phyloP scores from a whole-genome alignment of 2,888 invertebrate species.

The Papilio protenor region DNA sequence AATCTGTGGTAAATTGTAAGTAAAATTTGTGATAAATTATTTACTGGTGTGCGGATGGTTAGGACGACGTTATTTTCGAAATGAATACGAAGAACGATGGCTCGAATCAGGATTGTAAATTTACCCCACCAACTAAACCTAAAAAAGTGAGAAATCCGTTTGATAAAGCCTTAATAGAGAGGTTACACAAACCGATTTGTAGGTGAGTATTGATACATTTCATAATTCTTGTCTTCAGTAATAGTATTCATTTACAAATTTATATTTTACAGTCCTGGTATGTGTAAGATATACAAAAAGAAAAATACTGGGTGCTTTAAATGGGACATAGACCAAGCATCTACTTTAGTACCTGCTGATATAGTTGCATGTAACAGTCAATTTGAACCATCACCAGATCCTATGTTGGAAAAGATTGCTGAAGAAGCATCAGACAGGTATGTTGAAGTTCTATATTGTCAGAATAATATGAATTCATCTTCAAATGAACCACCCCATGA shows the following conservation, averaged over 20 bases:
- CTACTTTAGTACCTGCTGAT: constrained; percentile 87
- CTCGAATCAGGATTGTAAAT: constrained; percentile 65
- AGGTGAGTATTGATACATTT: constrained; percentile 76
- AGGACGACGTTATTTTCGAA: constrained; percentile 73
- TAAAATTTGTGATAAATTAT: constrained; percentile 3
- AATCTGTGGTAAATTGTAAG: constrained; percentile 18
- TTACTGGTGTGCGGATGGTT: constrained; percentile 8
- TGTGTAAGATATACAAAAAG: constrained; percentile 81
- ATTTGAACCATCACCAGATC: constrained; percentile 85
- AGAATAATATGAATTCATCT: no score
- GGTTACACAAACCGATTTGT: constrained; percentile 87
- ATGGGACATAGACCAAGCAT: constrained; percentile 90
- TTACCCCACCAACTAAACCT: constrained; percentile 71
- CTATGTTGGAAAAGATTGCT: constrained; percentile 85
- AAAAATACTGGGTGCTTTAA: constrained; percentile 67
- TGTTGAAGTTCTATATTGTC: neutral
- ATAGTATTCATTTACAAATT: constrained; percentile 5
- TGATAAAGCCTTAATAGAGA: constrained; percentile 86
- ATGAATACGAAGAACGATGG: constrained; percentile 75
- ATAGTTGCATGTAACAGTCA: constrained; percentile 87
- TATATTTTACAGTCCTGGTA: constrained; percentile 69
- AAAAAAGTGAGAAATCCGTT: constrained; percentile 87
- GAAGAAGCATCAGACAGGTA: constrained; percentile 88
- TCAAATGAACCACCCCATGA: neutral
- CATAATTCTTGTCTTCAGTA: neutral